phyloP scores from a whole-genome alignment of 2,888 invertebrate species.

The Sinelater perroti region DNA sequence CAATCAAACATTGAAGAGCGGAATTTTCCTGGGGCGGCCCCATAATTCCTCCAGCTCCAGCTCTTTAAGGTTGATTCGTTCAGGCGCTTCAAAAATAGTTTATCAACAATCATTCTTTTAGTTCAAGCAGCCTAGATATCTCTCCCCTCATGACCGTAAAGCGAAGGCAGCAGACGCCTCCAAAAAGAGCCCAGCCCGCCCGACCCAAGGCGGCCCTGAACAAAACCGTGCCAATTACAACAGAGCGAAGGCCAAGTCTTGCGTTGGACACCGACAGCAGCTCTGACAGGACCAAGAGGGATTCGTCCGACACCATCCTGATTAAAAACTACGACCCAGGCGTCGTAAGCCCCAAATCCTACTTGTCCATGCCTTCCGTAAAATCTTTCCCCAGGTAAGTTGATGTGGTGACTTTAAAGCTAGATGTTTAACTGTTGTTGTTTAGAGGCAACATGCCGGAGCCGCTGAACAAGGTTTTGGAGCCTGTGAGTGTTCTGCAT shows the following conservation, averaged over 20 bases:
- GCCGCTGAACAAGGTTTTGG: constrained; percentile 79
- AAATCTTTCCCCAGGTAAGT: constrained; percentile 80
- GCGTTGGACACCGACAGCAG: constrained; percentile 49
- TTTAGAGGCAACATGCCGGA: constrained; percentile 76
- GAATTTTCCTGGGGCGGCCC: constrained; percentile 46
- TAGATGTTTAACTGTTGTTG: not conserved
- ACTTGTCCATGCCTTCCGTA: constrained; percentile 86
- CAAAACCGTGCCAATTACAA: constrained; percentile 54
- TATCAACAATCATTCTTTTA: no score
- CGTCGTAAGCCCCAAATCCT: constrained; percentile 72
- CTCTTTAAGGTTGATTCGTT: constrained; percentile 39
- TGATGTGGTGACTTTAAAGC: not conserved
- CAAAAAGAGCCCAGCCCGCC: constrained; percentile 48
- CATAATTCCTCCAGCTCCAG: constrained; percentile 49
- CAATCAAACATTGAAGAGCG: constrained; percentile 48
- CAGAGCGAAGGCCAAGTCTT: constrained; percentile 23
- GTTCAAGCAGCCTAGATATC: constrained; percentile 55
- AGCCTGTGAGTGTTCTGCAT: constrained; percentile 79
- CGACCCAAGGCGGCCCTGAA: constrained; percentile 55
- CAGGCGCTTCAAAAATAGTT: no score
- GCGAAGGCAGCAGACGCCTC: constrained; percentile 47
- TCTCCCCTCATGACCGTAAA: constrained; percentile 56
- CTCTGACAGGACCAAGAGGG: constrained; percentile 47
- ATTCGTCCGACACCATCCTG: constrained; percentile 51
- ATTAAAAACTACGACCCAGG: constrained; percentile 53